Evolutionary conservation across 64 coral and sea anemone genomes (phyloP), one percentile per base, ranked within the genome.

Genomic region (Actinia tenebrosa): DNA sequence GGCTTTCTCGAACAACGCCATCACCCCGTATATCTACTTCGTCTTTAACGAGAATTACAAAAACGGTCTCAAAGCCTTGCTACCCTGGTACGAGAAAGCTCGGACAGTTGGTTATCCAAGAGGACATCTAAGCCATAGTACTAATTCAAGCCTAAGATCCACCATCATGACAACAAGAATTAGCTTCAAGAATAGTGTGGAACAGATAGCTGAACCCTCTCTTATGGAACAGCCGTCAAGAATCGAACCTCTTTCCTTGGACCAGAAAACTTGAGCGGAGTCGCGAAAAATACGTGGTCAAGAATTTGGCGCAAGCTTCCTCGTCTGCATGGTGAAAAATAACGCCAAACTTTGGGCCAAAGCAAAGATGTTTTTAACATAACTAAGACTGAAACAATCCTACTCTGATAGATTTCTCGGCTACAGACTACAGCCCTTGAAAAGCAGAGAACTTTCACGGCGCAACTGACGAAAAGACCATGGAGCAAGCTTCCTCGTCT

Each of bases 31-130:
- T 37, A 85, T 85, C 7, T 85, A 85, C 25, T 85, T 85, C 83
- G 16, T 85, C 26, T 85, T 85, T 54, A 85, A 85, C 37, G 52
- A 85, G 30, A 85, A 85, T 43, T 85, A 85, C 25, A 85, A 64
- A 26, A 85, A 85, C 20, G 83, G 83, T 4, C 60, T 85, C 3
- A 85, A 85, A 64, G 83, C 18, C 1, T 27, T 85, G 16, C 55
- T 85, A 26, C 83, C 83, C 5, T 85, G 83, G 83, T 85, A 60
- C 60, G 83, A 85, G 26, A 59, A 54, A 13, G 46, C 83, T 1
- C 53, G 20, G 22, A 64, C 50, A 3, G 52, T 85, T 0, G 53
- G 53, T 7, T 85, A 59, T 7, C 83, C 60, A 10, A 59, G 54
- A 59, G 60, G 53, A 64, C n/a, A 44, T 7, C 22, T 83, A 5